Conservation (phyloP, 2,113 vertebrate genomes). For the Anguilla rostrata region DNA sequence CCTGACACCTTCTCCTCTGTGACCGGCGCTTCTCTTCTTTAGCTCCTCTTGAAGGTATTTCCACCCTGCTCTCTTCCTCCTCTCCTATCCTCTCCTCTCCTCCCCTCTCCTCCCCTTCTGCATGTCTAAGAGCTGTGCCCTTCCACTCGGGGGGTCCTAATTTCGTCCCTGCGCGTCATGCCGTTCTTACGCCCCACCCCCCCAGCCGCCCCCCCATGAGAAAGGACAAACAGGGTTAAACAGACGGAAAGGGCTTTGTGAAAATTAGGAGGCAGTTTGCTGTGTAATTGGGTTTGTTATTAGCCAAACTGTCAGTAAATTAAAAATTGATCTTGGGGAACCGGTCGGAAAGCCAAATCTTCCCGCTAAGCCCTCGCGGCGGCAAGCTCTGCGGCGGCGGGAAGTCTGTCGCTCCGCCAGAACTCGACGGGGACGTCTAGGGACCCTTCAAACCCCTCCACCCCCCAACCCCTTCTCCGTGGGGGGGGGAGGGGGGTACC, state of each 20-base stretch:
- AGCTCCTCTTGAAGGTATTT: conserved; percentile 77
- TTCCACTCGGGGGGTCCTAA: background rate
- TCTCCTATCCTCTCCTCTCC: background rate
- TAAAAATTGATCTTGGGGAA: conserved; percentile 76
- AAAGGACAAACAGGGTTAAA: conserved; percentile 44
- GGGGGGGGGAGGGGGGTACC: background rate
- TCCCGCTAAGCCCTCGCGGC: background rate
- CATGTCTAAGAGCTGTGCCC: background rate
- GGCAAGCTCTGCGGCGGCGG: background rate
- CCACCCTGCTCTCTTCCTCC: conserved; percentile 20
- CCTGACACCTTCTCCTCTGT: conserved; percentile 55
- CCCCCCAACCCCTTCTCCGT: background rate
- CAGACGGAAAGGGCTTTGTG: conserved; percentile 50
- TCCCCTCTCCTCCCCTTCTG: background rate
- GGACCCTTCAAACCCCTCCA: background rate
- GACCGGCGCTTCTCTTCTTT: conserved; percentile 61
- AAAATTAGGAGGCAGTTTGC: conserved; percentile 69
- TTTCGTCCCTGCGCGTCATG: background rate
- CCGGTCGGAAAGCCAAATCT: conserved; percentile 40
- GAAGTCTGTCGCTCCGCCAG: background rate
- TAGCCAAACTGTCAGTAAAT: conserved; percentile 73
- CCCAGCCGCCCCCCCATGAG: conserved; percentile 41
- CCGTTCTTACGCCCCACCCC: background rate
- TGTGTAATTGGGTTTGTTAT: conserved; percentile 76
- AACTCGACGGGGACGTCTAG: background rate